These are phyloP conservation scores for Eupithecia tripunctaria DNA, from an alignment of 2,888 invertebrate species.

Conservation along the genomic window DNA sequence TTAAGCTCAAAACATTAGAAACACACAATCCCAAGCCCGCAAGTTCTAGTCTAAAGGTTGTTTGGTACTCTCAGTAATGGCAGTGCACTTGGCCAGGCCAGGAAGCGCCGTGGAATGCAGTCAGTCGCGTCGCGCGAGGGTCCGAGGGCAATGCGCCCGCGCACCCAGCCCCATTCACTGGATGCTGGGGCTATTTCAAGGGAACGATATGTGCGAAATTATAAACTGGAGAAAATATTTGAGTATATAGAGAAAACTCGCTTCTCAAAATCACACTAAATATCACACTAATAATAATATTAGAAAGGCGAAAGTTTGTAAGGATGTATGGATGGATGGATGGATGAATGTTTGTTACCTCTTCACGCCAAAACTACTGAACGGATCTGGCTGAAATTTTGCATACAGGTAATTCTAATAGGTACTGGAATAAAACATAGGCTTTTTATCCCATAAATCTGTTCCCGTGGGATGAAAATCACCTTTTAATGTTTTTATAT, in stretches of 20 bases:
- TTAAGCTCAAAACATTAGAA: not conserved
- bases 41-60: not conserved
- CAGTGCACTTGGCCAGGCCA: slow-evolving; percentile 83
- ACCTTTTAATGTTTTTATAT: too few relatives aligned
- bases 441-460: too few relatives aligned
- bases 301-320: too few relatives aligned
- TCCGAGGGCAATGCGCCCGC: slow-evolving; percentile 76
- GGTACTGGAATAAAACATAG: too few relatives aligned
- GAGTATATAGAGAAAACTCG: not conserved
- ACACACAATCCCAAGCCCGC: not conserved
- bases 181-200: slow-evolving; percentile 68
- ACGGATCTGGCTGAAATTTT: too few relatives aligned
- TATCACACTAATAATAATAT: too few relatives aligned
- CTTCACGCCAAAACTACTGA: too few relatives aligned
- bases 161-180: slow-evolving; percentile 76
- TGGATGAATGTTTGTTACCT: too few relatives aligned
- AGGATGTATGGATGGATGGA: too few relatives aligned
- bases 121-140: slow-evolving; percentile 79
- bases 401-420: too few relatives aligned
- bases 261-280: too few relatives aligned
- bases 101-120: slow-evolving; percentile 84
- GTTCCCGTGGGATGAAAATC: too few relatives aligned
- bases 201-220: not conserved
- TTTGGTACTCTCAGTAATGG: slow-evolving; percentile 73
- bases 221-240: not conserved